Percentiles rank a stretch among this genome's conserved stretches.
Evolutionary conservation across 2,797 vertebrate genomes (phyloP).

Genomic region (Rhinogobio ventralis): DNA sequence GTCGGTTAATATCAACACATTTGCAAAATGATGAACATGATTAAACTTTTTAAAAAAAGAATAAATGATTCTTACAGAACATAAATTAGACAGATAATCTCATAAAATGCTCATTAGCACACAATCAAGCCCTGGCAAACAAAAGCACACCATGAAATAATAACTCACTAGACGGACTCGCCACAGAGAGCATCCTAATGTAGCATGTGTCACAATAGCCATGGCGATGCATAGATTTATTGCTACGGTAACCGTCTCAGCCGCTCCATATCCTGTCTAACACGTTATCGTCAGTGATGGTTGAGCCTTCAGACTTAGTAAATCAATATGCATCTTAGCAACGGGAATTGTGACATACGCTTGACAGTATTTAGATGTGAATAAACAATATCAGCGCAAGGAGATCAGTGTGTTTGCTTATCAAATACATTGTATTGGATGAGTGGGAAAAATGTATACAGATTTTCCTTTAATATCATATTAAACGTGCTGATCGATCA

Average conservation of each 20-base stretch:
- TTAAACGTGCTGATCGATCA: conserved; percentile 50
- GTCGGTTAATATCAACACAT: background rate
- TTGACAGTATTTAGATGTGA: conserved; percentile 29
- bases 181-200: conserved; percentile 47
- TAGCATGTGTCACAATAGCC: conserved; percentile 47
- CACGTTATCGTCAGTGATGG: conserved; percentile 35
- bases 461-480: conserved; percentile 49
- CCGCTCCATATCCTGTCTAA: conserved; percentile 33
- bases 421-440: conserved; percentile 27
- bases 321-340: conserved; percentile 44
- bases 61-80: conserved; percentile 3
- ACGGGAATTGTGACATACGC: conserved; percentile 28
- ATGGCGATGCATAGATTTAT: conserved; percentile 47
- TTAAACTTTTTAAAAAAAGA: background rate
- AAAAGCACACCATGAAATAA: conserved; percentile 49
- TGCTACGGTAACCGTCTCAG: conserved; percentile 22
- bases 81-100: conserved; percentile 38
- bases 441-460: conserved; percentile 20
- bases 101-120: conserved; percentile 51
- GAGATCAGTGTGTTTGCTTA: conserved; percentile 37
- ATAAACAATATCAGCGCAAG: conserved; percentile 27
- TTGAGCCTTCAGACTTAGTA: conserved; percentile 44
- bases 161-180: conserved; percentile 31
- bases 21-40: background rate
- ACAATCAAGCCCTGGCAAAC: conserved; percentile 41